Conservation (phyloP, 2,797 vertebrate species). For the Clarias pachynema region DNA sequence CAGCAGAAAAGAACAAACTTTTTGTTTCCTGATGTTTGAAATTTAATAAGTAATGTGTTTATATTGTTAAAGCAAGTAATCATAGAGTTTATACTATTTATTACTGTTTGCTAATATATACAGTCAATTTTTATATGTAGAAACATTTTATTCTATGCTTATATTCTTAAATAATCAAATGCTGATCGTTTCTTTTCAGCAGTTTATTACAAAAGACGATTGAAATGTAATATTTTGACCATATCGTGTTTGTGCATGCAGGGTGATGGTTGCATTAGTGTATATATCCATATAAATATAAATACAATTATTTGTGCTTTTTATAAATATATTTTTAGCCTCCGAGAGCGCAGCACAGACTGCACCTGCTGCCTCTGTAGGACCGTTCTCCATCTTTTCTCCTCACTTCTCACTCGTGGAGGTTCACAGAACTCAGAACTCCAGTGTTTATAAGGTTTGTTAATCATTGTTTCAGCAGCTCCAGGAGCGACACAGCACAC, state of each 20-base stretch:
- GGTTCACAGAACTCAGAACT: constrained; percentile 42
- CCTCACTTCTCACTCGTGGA: constrained; percentile 67
- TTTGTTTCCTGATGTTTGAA: no score
- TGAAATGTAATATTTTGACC: no score
- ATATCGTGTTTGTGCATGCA: background rate
- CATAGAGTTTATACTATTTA: no score
- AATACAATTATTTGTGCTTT: background rate
- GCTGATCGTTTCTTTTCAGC: no score
- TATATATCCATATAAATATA: background rate
- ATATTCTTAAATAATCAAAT: no score
- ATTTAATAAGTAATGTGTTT: no score
- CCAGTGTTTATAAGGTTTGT: constrained; percentile 73
- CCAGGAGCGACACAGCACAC: background rate
- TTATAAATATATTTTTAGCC: background rate
- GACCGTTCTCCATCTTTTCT: constrained; percentile 59
- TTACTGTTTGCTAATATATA: no score
- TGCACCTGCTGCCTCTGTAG: constrained; percentile 37
- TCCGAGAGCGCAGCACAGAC: constrained; percentile 52
- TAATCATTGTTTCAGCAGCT: constrained; percentile 32
- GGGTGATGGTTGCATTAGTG: background rate
- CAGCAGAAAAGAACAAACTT: no score
- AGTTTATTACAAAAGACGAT: no score
- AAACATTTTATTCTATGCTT: no score
- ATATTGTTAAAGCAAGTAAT: no score
- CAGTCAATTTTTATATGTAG: no score